phyloP scores from a whole-genome alignment of 2,888 invertebrate species.

The Parnassius apollo region DNA sequence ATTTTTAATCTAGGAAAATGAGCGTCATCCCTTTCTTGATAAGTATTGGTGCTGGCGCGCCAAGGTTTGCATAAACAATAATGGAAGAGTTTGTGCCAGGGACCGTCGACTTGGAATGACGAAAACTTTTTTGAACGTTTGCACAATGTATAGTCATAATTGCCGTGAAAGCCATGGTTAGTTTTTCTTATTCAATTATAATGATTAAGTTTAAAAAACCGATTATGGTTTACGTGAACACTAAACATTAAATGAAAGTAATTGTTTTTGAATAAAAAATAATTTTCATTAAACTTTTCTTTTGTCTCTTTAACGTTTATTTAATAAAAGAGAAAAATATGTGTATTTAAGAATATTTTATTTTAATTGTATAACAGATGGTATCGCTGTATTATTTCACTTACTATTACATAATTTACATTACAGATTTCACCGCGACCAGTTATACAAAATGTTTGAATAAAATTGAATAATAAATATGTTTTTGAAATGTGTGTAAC shows the following conservation, averaged over 20 bases:
- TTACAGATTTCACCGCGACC: slow-evolving; percentile 36
- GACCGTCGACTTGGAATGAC: slow-evolving; percentile 39
- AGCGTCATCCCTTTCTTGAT: slow-evolving; percentile 36
- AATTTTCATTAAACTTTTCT: no score
- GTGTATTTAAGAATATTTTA: background rate
- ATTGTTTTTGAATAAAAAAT: no score
- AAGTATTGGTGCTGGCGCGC: slow-evolving; percentile 62
- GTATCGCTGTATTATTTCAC: background rate
- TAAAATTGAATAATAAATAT: background rate
- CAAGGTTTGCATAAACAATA: slow-evolving; percentile 39
- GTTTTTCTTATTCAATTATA: slow-evolving; percentile 12
- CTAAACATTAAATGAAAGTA: no score
- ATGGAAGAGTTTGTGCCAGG: slow-evolving; percentile 42
- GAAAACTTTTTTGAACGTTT: slow-evolving; percentile 42
- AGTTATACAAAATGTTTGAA: slow-evolving; percentile 28
- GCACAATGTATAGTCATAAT: slow-evolving; percentile 50
- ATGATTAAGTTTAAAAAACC: no score
- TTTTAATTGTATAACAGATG: background rate
- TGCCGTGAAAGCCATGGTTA: slow-evolving; percentile 47
- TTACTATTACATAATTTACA: slow-evolving; percentile 6
- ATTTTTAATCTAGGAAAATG: slow-evolving; percentile 26
- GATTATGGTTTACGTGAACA: no score
- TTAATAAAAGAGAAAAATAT: no score
- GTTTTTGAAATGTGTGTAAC: background rate
- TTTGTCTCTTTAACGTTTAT: no score